Evolutionary conservation across 1,140 invertebrate genomes (phyloP).

Genomic region (Eurosta solidaginis): DNA sequence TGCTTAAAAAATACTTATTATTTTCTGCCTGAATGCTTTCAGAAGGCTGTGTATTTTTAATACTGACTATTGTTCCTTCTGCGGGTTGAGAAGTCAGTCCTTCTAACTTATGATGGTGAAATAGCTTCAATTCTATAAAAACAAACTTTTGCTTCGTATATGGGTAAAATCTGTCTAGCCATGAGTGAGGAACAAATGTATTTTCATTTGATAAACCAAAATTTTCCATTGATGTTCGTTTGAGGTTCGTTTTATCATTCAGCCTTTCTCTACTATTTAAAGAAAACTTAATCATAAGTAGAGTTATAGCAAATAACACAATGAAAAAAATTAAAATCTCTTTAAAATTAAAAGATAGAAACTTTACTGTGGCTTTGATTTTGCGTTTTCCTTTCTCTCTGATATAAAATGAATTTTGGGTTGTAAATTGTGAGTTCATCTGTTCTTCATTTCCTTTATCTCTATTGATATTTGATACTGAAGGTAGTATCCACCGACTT

Average conservation of each 20-base stretch:
- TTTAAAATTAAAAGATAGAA: background rate
- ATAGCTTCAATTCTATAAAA: background rate
- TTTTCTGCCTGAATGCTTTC: background rate
- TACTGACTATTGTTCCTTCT: background rate
- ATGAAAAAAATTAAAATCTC: background rate
- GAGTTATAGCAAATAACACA: background rate
- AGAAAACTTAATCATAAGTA: background rate
- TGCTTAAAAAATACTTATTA: background rate
- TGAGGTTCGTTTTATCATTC: background rate
- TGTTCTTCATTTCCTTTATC: background rate
- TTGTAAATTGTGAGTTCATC: background rate
- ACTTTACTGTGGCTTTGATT: background rate
- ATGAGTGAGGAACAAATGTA: background rate
- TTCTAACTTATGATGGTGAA: too few relatives aligned
- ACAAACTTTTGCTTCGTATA: background rate
- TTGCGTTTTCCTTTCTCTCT: background rate
- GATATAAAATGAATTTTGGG: background rate
- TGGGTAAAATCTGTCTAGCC: background rate
- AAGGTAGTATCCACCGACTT: background rate
- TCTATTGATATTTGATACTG: background rate
- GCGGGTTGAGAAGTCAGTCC: background rate
- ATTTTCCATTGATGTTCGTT: background rate
- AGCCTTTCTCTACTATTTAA: background rate
- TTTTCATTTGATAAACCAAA: background rate
- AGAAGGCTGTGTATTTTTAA: background rate